Base-by-base conservation (phyloP, 2,113 vertebrate species). In the Symphodus melops region DNA sequence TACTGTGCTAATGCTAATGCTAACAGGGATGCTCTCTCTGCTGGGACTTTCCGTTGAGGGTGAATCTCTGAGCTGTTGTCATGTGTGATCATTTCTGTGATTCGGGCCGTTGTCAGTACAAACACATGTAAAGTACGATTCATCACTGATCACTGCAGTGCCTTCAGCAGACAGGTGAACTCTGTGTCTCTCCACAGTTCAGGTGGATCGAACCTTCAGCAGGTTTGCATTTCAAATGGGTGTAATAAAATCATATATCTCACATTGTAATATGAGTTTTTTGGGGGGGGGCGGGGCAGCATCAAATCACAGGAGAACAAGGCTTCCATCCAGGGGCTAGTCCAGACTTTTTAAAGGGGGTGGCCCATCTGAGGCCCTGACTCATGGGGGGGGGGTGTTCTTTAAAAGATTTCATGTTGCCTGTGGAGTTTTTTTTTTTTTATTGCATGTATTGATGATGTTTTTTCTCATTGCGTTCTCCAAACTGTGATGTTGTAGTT, bases 91-190 rank as follows among this genome's bases (percentile, higher is more conserved):
- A 2, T 60, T 36, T 23, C 5, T 51, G 10, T 68, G 23, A 51
- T 71, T 52, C 44, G 11, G 39, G 5, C 8, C 52, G 37, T 16
- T 49, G 8, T 11, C 25, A 63, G 9, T 49, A 19, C 5, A 54
- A 6, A 52, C 5, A 33, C 37, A 39, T 56, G 51, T 48, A 28
- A 23, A 70, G 56, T 59, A 16, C 44, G 55, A 12, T 46, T 46
- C 9, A 72, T 28, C 75, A 46, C 36, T 49, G 44, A 64, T 37
- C 76, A n/a, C 20, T 57, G 19, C 67, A 73, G 86, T 86, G 86
- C 80, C 81, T 86, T 81, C 41, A 53, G 55, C 53, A 8, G 42
- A 11, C 55, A n/a, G 37, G n/a, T 36, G 23, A 41, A 55, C 25
- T 81, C 20, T 0, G 36, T 61, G 51, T 62, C 57, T 53, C 25